phyloP scores from a whole-genome alignment of 2,888 invertebrate genomes.

The Morpho helenor region DNA sequence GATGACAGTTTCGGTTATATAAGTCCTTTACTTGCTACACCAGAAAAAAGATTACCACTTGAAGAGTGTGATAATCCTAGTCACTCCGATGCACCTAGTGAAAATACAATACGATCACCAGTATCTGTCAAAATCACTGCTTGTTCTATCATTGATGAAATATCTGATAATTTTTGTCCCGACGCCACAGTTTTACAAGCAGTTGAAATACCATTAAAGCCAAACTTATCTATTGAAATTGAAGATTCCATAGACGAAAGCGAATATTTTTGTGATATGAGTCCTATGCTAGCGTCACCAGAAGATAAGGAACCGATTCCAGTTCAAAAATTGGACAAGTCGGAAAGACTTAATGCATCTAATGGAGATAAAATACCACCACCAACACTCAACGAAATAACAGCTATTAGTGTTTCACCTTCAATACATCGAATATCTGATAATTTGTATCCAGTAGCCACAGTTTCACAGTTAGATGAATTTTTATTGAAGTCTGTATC shows the following conservation, averaged over 20 bases:
- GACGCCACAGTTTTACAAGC: not conserved
- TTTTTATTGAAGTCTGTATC: not conserved
- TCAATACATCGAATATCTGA: too few species aligned
- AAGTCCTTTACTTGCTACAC: slow-evolving; percentile 19
- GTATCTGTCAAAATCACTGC: slow-evolving; percentile 1
- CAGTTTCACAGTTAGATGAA: not conserved
- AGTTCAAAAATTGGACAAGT: too few species aligned
- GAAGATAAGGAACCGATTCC: slow-evolving; percentile 6
- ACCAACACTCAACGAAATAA: too few species aligned
- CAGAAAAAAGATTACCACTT: slow-evolving; percentile 3
- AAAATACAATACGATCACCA: slow-evolving; percentile 5
- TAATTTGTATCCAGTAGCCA: too few species aligned
- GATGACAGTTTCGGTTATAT: slow-evolving; percentile 8
- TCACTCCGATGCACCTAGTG: too few species aligned
- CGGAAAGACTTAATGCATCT: too few species aligned
- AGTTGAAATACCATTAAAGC: too few species aligned
- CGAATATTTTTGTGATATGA: not conserved
- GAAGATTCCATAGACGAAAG: not conserved
- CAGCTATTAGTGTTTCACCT: too few species aligned
- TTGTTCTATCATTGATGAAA: not conserved
- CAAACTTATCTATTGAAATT: not conserved
- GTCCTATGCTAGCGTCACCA: slow-evolving; percentile 8
- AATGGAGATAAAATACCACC: too few species aligned
- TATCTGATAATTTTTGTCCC: not conserved
- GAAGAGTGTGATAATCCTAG: not conserved